Evolutionary conservation across 1,140 invertebrate species (phyloP).

Genomic region (Euglossa dilemma): DNA sequence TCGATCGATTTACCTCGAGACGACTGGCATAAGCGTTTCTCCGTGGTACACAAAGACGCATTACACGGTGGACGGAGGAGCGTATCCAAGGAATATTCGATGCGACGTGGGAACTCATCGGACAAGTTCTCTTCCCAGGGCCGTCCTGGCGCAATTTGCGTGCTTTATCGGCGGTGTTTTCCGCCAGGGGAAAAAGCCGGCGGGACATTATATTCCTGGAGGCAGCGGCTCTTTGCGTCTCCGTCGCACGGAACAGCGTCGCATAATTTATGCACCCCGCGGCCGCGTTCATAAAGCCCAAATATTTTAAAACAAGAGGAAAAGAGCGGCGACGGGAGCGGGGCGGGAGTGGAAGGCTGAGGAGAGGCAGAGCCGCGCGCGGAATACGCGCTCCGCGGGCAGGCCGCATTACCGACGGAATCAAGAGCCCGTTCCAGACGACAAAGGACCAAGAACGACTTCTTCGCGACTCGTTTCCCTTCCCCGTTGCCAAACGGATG

Average conservation of each 20-base stretch:
- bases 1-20: not conserved
- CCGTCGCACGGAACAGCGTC: conserved; percentile 59
- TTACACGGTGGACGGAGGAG: not conserved
- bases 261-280: conserved; percentile 79
- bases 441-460: conserved; percentile 55
- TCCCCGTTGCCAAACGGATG: not conserved
- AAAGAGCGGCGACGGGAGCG: conserved; percentile 63
- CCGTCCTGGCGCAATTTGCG: conserved; percentile 62
- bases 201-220: conserved; percentile 65
- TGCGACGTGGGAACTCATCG: conserved; percentile 56
- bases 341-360: conserved; percentile 16
- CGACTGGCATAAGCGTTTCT: not conserved
- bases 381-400: conserved; percentile 58
- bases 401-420: conserved; percentile 61
- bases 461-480: conserved; percentile 27
- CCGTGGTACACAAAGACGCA: not conserved
- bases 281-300: conserved; percentile 75
- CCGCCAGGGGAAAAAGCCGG: conserved; percentile 44
- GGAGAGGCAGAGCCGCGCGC: conserved; percentile 37
- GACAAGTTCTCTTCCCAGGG: conserved; percentile 21
- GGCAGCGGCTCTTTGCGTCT: conserved; percentile 39
- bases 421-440: conserved; percentile 55
- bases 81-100: conserved; percentile 59
- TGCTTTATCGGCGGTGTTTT: conserved; percentile 62
- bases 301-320: conserved; percentile 78